Conservation (phyloP, 2,797 vertebrate species). For the Sandelia bainsii region DNA sequence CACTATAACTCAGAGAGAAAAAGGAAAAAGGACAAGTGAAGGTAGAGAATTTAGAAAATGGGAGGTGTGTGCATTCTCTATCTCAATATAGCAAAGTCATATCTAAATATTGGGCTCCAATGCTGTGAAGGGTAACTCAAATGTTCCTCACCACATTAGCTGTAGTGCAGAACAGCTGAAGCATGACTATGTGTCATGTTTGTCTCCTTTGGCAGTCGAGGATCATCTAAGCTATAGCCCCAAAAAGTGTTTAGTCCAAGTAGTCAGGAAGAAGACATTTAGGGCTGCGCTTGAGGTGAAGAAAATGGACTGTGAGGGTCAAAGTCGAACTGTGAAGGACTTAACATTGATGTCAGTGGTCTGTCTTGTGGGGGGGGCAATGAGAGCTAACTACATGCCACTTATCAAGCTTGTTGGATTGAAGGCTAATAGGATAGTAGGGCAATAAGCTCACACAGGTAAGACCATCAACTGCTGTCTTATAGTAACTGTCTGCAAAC, state of each 20-base stretch:
- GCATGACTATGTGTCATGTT: background rate
- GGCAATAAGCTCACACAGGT: no score
- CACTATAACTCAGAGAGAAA: conserved; percentile 17
- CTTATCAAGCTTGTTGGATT: no score
- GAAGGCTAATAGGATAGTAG: no score
- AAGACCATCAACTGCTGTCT: no score
- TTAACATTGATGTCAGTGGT: conserved; percentile 3
- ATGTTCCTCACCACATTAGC: background rate
- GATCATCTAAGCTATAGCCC: conserved; percentile 2
- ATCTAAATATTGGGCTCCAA: background rate
- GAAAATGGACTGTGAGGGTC: conserved; percentile 13
- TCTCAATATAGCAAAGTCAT: background rate
- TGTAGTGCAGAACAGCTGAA: background rate
- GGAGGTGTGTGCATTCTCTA: background rate
- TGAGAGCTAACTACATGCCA: no score
- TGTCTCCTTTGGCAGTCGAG: conserved; percentile 6
- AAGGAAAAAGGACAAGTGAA: background rate
- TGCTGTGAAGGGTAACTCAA: background rate
- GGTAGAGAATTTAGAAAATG: conserved; percentile 8
- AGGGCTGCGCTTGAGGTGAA: conserved; percentile 13
- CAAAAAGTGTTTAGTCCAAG: conserved; percentile 33
- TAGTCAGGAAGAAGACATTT: conserved; percentile 47
- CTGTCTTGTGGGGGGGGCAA: no score
- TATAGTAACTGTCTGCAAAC: no score
- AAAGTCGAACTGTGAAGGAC: conserved; percentile 38